Evolutionary conservation across 92 coral and sea anemone genomes (phyloP).

Genomic region (Palythoa heliodiscus): DNA sequence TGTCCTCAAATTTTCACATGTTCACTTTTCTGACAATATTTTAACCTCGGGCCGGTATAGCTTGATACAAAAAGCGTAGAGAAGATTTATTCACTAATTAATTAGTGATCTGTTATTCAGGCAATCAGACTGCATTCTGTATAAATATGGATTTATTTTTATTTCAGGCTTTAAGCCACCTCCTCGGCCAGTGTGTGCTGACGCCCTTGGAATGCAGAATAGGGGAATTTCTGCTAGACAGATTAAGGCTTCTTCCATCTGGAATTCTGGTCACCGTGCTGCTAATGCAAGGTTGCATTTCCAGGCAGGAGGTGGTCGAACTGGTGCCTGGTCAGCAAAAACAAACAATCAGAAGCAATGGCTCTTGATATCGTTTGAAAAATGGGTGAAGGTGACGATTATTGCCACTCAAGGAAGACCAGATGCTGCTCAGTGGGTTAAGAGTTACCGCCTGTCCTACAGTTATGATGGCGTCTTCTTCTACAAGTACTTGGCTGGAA

Average conservation of each 20-base stretch:
- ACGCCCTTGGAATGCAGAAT: not conserved
- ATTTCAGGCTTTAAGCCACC: too few relatives aligned
- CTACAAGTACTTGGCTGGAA: not conserved
- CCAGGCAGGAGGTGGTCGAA: not conserved
- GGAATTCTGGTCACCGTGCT: not conserved
- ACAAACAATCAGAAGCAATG: not conserved
- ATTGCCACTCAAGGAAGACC: constrained; percentile 17
- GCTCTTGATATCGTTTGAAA: not conserved
- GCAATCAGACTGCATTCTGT: too few relatives aligned
- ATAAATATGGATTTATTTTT: too few relatives aligned
- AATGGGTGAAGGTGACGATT: constrained; percentile 4
- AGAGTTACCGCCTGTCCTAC: not conserved
- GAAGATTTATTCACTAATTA: too few relatives aligned
- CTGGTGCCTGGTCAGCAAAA: constrained; percentile 10
- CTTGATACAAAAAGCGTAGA: too few relatives aligned
- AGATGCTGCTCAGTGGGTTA: constrained; percentile 4
- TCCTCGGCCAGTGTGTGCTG: not conserved
- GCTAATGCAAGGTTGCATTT: not conserved
- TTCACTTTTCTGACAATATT: too few relatives aligned
- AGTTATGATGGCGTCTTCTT: constrained; percentile 13
- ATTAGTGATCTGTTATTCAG: too few relatives aligned
- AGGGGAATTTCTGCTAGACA: not conserved
- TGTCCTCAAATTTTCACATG: too few relatives aligned
- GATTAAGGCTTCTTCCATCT: not conserved
- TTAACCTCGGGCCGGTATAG: too few relatives aligned